Evolutionary conservation across 1,140 invertebrate species (phyloP).

Genomic region (Nylanderia fulva): DNA sequence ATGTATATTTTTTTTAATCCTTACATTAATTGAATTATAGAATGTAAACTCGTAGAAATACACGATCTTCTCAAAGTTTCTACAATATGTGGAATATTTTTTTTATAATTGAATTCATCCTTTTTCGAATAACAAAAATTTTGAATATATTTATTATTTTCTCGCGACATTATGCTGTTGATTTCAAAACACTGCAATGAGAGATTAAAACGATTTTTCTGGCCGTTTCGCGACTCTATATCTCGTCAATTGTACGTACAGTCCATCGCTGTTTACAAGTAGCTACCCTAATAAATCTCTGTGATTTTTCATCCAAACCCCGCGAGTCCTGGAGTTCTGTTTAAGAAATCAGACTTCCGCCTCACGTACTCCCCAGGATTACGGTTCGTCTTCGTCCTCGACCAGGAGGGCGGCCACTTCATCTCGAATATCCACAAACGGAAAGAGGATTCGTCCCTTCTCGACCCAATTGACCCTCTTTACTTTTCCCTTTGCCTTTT

Average conservation of each 20-base stretch:
- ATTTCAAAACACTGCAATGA: background rate
- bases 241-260: background rate
- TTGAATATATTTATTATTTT: background rate
- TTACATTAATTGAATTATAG: background rate
- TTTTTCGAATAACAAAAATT: background rate
- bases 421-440: slow-evolving; percentile 52
- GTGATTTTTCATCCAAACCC: slow-evolving; percentile 41
- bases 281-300: slow-evolving; percentile 32
- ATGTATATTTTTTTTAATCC: background rate
- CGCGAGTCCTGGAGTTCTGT: slow-evolving; percentile 31
- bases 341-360: slow-evolving; percentile 55
- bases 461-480: background rate
- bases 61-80: no score
- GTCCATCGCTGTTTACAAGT: slow-evolving; percentile 34
- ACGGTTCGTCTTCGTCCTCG: slow-evolving; percentile 24
- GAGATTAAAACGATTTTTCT: slow-evolving; percentile 27
- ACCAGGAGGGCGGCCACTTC: slow-evolving; percentile 37
- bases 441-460: slow-evolving; percentile 13
- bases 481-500: background rate
- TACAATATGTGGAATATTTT: background rate
- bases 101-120: slow-evolving; percentile 14
- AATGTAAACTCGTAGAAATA: no score
- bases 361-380: slow-evolving; percentile 51
- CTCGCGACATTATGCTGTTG: background rate
- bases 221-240: background rate